Evolutionary conservation across 2,113 vertebrate genomes (phyloP).

Genomic region (Charadrius vociferus): DNA sequence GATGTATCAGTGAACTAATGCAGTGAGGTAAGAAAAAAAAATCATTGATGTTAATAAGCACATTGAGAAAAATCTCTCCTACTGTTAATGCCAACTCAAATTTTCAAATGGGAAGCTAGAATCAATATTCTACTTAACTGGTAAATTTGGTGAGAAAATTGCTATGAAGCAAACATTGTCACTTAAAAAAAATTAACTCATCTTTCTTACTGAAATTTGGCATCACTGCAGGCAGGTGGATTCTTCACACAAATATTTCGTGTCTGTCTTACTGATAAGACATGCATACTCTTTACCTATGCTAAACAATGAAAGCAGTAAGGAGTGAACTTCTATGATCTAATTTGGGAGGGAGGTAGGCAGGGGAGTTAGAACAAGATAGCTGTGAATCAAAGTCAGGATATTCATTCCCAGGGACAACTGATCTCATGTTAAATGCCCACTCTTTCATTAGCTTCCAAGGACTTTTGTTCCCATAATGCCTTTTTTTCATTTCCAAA

Average conservation of each 20-base stretch:
- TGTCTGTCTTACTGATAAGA: not conserved
- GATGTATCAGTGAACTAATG: not conserved
- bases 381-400: not conserved
- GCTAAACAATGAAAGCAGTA: not conserved
- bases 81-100: not conserved
- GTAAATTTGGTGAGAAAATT: not conserved
- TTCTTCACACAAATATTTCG: not conserved
- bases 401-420: not conserved
- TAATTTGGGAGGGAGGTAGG: not conserved
- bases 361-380: not conserved
- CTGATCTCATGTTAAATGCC: not conserved
- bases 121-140: not conserved
- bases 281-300: not conserved
- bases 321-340: not conserved
- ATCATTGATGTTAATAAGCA: not conserved
- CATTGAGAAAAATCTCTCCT: not conserved
- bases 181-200: not conserved
- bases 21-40: not conserved
- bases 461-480: not conserved
- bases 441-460: not conserved
- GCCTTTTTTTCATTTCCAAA: not conserved
- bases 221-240: not conserved
- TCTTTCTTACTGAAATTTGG: not conserved
- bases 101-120: not conserved
- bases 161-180: not conserved